Evolutionary conservation across 2,888 invertebrate genomes (phyloP), one percentile per base, ranked within the genome.

Genomic region (Steinernema hermaphroditum): DNA sequence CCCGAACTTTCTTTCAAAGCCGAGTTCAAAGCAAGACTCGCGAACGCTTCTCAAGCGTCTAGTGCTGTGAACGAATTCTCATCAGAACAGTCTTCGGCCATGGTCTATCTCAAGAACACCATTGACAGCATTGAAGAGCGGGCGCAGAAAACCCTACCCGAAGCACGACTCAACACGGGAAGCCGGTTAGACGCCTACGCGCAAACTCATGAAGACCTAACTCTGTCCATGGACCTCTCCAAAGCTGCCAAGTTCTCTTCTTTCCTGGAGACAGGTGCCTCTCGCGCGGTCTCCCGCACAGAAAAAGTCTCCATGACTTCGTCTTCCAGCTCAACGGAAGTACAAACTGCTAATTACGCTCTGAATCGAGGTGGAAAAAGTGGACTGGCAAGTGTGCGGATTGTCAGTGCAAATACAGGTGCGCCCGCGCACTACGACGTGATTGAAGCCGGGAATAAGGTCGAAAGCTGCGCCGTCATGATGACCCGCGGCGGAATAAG

Each of bases 391-490:
- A 62, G n/a, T 16, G 2, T 69, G 69, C 37, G 41, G 43, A 69
- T 44, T 27, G 37, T 37, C 6, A 16, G 29, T 16, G 24, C 49
- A 9, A 44, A 69, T 43, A 37, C 14, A 37, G 69, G 44, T 9
- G 16, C 29, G 16, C 32, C 62, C 4, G 16, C 22, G 62, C 62
- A 6, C 32, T 62, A 62, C 62, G 62, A 62, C 32, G 27, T 62
- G 9, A 32, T 62, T 32, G 62, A 62, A 62, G 9, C 29, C 62
- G 62, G 62, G 4, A 62, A 62, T 68, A 77, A 77, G 16, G 76
- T 76, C n/a, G 84, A 85, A 73, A 78, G 75, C 71, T 85, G 85
- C 68, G 80, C 83, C 43, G 83, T 85, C 34, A 71, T 85, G 77
- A 77, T 85, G 80, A 82, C 83, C 76, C 81, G 81, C 73, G 77